A percentile compares a stretch with the other conserved stretches of the same genome.
These are phyloP conservation scores for Zaprionus davidi DNA, from an alignment of 1,140 invertebrate genomes.

Conservation along the genomic window DNA sequence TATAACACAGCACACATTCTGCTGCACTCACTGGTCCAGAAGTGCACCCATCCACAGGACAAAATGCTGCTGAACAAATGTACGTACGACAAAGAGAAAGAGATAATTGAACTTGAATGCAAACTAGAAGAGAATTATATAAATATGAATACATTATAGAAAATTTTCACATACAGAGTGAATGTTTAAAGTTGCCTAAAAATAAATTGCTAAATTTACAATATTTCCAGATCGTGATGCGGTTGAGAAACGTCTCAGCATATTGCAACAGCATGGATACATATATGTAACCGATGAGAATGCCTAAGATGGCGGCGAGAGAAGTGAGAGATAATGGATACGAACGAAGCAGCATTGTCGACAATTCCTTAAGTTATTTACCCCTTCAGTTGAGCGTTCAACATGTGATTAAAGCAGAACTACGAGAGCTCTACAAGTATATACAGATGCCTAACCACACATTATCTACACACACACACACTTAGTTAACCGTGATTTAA, in stretches of 20 bases:
- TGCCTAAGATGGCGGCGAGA: constrained; percentile 46
- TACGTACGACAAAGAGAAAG: constrained; percentile 84
- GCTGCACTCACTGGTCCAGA: constrained; percentile 97
- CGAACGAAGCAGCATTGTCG: constrained; percentile 53
- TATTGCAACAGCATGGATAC: constrained; percentile 94
- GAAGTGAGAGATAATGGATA: constrained; percentile 24
- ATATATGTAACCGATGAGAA: constrained; percentile 89
- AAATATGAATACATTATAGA: neutral
- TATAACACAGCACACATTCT: constrained; percentile 99
- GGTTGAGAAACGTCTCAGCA: constrained; percentile 94
- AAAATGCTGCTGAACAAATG: constrained; percentile 94
- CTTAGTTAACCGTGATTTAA: constrained; percentile 56
- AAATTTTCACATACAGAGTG: neutral
- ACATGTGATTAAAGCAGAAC: constrained; percentile 76
- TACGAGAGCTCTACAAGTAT: constrained; percentile 46
- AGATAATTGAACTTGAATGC: neutral
- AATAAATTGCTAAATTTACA: neutral
- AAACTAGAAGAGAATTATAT: neutral
- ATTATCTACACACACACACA: constrained; percentile 16
- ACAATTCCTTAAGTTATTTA: constrained; percentile 79
- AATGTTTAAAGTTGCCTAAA: neutral
- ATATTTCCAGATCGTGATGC: constrained; percentile 93
- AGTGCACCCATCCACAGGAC: constrained; percentile 93
- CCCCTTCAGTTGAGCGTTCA: constrained; percentile 65
- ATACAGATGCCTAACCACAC: constrained; percentile 41